Conservation (phyloP, 2,797 vertebrate species). For the Lithobates pipiens region DNA sequence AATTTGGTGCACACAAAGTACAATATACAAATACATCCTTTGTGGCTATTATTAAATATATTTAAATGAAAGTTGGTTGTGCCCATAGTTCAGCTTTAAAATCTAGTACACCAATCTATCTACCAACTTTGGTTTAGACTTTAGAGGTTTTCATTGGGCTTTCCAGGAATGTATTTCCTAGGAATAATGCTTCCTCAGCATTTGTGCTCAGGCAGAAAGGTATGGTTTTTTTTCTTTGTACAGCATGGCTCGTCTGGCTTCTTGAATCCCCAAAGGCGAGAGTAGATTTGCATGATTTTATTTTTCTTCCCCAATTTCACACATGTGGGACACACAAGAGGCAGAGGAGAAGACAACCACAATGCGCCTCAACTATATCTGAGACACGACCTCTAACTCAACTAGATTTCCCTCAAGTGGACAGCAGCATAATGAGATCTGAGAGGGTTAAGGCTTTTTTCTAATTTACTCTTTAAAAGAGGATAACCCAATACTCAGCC, state of each 20-base stretch:
- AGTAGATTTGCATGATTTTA: slow-evolving; percentile 33
- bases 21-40: no score
- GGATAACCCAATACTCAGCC: slow-evolving; percentile 57
- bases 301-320: slow-evolving; percentile 65
- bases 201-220: neutral
- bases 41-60: no score
- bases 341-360: slow-evolving; percentile 70
- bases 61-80: no score
- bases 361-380: slow-evolving; percentile 69
- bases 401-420: slow-evolving; percentile 75
- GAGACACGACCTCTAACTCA: slow-evolving; percentile 72
- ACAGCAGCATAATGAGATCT: slow-evolving; percentile 71
- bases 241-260: slow-evolving; percentile 15
- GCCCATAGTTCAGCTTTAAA: no score
- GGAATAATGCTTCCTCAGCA: neutral
- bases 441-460: slow-evolving; percentile 66
- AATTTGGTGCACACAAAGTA: no score
- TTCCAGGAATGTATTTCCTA: no score
- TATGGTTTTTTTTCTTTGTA: slow-evolving; percentile 8
- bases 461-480: slow-evolving; percentile 52
- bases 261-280: slow-evolving; percentile 1
- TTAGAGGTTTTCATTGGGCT: no score
- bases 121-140: no score
- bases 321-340: slow-evolving; percentile 71
- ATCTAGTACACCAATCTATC: no score